Percentiles rank a stretch among this genome's conserved stretches.
Conservation (phyloP, 1,140 invertebrate species). For the Dreissena rostriformis region DNA sequence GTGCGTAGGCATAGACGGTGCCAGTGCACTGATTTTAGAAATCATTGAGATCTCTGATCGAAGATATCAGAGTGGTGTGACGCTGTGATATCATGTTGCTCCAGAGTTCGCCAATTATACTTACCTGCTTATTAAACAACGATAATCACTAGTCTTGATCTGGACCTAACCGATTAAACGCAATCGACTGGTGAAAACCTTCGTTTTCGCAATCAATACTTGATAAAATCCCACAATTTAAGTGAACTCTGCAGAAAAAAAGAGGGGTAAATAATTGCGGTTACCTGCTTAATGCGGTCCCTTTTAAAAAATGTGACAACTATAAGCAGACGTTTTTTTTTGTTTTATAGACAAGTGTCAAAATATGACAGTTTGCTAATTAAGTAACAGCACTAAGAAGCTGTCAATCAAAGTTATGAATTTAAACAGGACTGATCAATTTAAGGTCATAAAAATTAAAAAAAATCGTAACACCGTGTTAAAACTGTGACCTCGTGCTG, state of each 20-base stretch:
- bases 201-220: no score
- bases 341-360: constrained; percentile 29
- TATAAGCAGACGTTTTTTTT: constrained; percentile 2
- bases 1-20: no score
- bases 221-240: no score
- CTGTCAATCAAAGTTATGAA: no score
- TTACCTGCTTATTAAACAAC: constrained; percentile 33
- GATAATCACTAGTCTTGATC: constrained; percentile 33
- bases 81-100: not conserved
- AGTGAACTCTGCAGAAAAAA: no score
- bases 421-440: no score
- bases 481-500: no score
- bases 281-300: constrained; percentile 12
- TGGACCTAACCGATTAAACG: constrained; percentile 23
- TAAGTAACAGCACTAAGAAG: not conserved
- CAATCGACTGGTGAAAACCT: not conserved
- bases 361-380: constrained; percentile 26
- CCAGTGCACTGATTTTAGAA: no score
- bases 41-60: not conserved
- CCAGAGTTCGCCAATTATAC: constrained; percentile 22
- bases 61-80: constrained; percentile 8
- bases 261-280: constrained; percentile 4
- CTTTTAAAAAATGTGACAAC: constrained; percentile 14
- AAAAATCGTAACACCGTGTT: no score
- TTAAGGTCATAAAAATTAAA: no score